phyloP scores from a whole-genome alignment of 2,888 invertebrate genomes.

The Eristalinus sepulchralis region DNA sequence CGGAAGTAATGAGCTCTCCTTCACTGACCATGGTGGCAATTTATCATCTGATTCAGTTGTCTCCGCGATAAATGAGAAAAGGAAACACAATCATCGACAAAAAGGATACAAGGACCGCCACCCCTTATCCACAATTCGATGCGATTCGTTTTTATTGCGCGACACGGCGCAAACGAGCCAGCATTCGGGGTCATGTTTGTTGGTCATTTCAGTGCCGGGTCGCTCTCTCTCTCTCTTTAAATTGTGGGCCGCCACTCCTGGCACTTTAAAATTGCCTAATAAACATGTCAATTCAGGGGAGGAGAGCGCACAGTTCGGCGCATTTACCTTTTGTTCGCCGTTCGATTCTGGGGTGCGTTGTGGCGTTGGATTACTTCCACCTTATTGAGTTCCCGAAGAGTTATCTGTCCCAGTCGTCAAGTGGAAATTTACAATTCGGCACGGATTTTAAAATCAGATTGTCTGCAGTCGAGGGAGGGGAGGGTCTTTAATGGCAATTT shows the following conservation, averaged over 20 bases:
- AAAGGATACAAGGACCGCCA: slow-evolving; percentile 25
- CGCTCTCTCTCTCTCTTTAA: too few relatives aligned
- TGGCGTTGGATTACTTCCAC: slow-evolving; percentile 59
- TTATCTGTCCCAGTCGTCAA: slow-evolving; percentile 52
- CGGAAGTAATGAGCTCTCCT: slow-evolving; percentile 69
- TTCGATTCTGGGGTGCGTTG: slow-evolving; percentile 33
- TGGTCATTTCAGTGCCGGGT: slow-evolving; percentile 50
- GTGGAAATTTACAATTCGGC: slow-evolving; percentile 34
- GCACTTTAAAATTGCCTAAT: slow-evolving; percentile 62
- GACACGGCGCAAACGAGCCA: slow-evolving; percentile 3
- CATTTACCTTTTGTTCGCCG: slow-evolving; percentile 53
- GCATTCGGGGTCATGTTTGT: slow-evolving; percentile 58
- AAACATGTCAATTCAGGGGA: slow-evolving; percentile 59
- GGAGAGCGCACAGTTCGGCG: slow-evolving; percentile 6
- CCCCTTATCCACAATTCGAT: slow-evolving; percentile 40
- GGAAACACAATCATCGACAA: background rate
- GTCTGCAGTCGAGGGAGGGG: slow-evolving; percentile 8
- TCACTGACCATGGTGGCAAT: slow-evolving; percentile 52
- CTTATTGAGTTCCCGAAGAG: slow-evolving; percentile 60
- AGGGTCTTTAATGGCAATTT: background rate
- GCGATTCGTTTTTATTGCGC: slow-evolving; percentile 47
- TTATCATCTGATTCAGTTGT: slow-evolving; percentile 61
- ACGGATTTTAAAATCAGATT: slow-evolving; percentile 33
- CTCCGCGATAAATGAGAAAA: slow-evolving; percentile 13
- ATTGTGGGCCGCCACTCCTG: background rate